Conservation (phyloP, 2,888 invertebrate species). For the Onchidella celtica region DNA sequence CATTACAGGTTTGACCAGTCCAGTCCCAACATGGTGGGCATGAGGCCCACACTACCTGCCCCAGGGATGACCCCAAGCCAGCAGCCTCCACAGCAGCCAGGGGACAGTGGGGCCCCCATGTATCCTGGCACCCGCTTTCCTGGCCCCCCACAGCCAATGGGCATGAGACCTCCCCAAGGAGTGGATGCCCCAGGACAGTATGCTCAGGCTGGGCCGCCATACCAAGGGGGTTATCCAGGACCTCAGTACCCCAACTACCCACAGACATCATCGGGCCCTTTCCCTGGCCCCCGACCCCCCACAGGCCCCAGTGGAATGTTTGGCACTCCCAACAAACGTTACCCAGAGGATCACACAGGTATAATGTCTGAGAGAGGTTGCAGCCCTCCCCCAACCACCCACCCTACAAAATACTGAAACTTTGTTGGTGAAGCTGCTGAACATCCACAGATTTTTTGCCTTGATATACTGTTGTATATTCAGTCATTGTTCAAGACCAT, state of each 20-base stretch:
- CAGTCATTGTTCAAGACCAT: no score
- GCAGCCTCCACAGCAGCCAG: constrained; percentile 25
- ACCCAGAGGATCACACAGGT: constrained; percentile 57
- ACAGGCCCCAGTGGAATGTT: constrained; percentile 60
- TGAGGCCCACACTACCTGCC: constrained; percentile 52
- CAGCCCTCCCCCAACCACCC: no score
- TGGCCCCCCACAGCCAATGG: constrained; percentile 29
- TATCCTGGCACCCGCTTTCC: constrained; percentile 42
- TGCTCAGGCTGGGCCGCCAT: constrained; percentile 21
- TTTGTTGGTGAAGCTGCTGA: no score
- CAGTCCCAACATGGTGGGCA: constrained; percentile 53
- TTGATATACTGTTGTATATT: neutral
- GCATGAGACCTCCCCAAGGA: constrained; percentile 37
- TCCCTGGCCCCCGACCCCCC: constrained; percentile 58
- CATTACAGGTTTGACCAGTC: constrained; percentile 68
- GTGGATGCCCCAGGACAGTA: constrained; percentile 32
- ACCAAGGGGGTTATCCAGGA: constrained; percentile 33
- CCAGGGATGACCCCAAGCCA: constrained; percentile 33
- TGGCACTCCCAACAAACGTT: constrained; percentile 68
- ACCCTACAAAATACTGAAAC: no score
- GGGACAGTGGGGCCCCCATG: constrained; percentile 28
- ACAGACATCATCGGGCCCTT: constrained; percentile 25
- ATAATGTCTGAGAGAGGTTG: no score
- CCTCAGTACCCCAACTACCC: constrained; percentile 39
- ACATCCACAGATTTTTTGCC: neutral